A percentile compares a stretch with the other conserved stretches of the same genome.
These are phyloP conservation scores for Mus musculus DNA, from an alignment of 2,113 vertebrate genomes.

Conservation along the genomic window DNA sequence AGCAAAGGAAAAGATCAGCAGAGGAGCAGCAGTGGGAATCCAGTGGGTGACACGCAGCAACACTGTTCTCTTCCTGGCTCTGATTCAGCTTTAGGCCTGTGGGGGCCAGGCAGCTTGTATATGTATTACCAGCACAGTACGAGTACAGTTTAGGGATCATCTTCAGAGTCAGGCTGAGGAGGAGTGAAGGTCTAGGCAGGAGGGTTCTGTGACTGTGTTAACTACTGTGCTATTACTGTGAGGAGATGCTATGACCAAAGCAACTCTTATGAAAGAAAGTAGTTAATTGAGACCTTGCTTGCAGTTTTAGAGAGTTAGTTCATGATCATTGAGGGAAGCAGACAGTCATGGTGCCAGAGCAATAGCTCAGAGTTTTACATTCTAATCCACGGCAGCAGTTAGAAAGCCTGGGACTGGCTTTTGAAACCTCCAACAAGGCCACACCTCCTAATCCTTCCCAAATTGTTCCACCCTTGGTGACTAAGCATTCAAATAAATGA, in stretches of 20 bases:
- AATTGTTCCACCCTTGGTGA: neutral
- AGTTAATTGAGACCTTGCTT: neutral
- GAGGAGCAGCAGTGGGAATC: neutral
- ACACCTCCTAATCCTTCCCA: neutral
- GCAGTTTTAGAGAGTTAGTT: neutral
- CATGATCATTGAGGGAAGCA: neutral
- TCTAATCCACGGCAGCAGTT: neutral
- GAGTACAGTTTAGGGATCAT: neutral
- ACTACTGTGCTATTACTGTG: neutral
- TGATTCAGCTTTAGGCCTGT: neutral
- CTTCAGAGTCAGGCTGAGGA: neutral
- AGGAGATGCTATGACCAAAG: neutral
- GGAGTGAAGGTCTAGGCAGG: neutral
- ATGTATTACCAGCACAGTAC: neutral
- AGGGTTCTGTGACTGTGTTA: neutral
- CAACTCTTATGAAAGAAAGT: neutral
- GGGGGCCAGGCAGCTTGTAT: neutral
- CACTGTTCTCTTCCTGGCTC: neutral
- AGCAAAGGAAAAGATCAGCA: neutral
- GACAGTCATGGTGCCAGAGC: neutral
- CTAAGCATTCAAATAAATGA: neutral
- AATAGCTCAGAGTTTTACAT: neutral
- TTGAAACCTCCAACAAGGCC: neutral
- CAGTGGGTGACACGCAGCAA: neutral
- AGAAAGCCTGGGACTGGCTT: neutral